Conservation (phyloP, 2,113 vertebrate genomes). For the Alosa alosa region DNA sequence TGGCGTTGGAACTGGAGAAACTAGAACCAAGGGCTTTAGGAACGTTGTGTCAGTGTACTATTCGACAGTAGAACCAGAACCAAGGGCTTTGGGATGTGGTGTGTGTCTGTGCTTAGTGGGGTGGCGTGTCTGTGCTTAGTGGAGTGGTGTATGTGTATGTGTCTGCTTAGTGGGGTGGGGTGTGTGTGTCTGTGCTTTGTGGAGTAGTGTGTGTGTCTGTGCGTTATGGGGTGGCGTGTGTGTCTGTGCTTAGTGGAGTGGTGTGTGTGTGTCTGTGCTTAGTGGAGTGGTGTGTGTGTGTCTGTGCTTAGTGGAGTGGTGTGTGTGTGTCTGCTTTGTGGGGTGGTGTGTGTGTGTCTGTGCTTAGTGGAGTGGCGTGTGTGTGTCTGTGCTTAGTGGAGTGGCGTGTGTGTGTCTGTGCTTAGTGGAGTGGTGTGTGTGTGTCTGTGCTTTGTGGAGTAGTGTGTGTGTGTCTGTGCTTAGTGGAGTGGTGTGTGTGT, state of each 20-base stretch:
- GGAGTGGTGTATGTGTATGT: no score
- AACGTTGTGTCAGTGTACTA: no score
- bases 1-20: no score
- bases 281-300: no score
- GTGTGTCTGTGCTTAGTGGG: constrained; percentile 31
- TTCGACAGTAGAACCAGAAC: no score
- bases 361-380: constrained; percentile 28
- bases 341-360: background rate
- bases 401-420: background rate
- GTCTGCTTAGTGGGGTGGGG: no score
- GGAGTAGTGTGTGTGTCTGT: background rate
- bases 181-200: background rate
- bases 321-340: constrained; percentile 41
- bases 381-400: constrained; percentile 34
- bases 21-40: no score
- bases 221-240: constrained; percentile 27
- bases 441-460: constrained; percentile 34
- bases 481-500: constrained; percentile 2
- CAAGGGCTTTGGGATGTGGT: no score
- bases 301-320: background rate
- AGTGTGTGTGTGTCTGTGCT: constrained; percentile 20
- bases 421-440: constrained; percentile 26
- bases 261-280: no score
- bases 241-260: constrained; percentile 32
- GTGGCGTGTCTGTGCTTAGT: constrained; percentile 35